phyloP scores from a whole-genome alignment of 2,888 invertebrate species.

The Pediacus dermestoides region DNA sequence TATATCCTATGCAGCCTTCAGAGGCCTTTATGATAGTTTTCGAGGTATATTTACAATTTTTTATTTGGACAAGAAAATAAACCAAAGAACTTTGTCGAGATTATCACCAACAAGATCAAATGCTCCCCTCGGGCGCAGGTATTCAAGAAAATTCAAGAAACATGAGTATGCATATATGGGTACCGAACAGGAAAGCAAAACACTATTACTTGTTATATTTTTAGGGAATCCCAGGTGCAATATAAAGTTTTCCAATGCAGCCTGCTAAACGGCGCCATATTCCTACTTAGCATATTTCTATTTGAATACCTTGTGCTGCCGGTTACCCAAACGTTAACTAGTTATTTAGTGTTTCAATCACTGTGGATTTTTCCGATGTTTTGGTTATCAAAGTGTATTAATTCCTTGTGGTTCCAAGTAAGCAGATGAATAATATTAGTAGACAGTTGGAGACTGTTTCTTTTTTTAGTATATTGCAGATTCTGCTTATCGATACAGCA shows the following conservation, averaged over 20 bases:
- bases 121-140: constrained; percentile 47
- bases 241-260: constrained; percentile 81
- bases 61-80: constrained; percentile 76
- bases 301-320: constrained; percentile 78
- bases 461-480: constrained; percentile 83
- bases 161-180: constrained; percentile 53
- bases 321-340: constrained; percentile 62
- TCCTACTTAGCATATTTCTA: constrained; percentile 76
- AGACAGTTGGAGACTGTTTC: constrained; percentile 9
- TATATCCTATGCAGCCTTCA: constrained; percentile 61
- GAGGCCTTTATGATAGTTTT: constrained; percentile 76
- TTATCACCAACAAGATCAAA: constrained; percentile 54
- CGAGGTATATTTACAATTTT: constrained; percentile 72
- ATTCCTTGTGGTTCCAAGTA: constrained; percentile 92
- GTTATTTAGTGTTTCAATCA: constrained; percentile 70
- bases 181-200: constrained; percentile 6
- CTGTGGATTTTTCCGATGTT: constrained; percentile 91
- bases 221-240: constrained; percentile 79
- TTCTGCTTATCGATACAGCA: constrained; percentile 80
- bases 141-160: no score
- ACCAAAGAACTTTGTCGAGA: constrained; percentile 58
- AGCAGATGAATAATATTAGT: no score
- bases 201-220: no score
- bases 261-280: constrained; percentile 81
- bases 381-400: constrained; percentile 81